Evolutionary conservation across 2,113 vertebrate species (phyloP).

Genomic region (Grammomys dolichurus): DNA sequence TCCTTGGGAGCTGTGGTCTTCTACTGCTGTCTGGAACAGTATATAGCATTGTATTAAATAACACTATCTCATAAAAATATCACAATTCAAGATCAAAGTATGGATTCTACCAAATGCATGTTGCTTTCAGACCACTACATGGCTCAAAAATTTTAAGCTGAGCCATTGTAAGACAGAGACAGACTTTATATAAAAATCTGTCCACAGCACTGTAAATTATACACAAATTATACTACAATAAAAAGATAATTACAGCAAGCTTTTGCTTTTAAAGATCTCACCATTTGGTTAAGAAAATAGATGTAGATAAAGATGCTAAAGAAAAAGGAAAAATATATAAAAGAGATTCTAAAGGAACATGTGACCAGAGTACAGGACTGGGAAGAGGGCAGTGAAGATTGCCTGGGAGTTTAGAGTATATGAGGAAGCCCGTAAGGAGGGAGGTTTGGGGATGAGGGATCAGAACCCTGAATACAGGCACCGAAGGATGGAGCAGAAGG

Average conservation of each 20-base stretch:
- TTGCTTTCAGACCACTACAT: background rate
- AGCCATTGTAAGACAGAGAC: background rate
- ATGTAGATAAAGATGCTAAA: background rate
- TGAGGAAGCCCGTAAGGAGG: background rate
- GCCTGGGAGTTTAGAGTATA: background rate
- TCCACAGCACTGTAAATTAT: background rate
- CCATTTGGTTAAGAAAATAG: slow-evolving; percentile 33
- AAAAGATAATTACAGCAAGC: slow-evolving; percentile 16
- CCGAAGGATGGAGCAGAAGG: background rate
- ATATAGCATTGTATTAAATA: background rate
- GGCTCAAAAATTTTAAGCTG: background rate
- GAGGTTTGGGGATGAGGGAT: background rate
- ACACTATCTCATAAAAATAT: background rate
- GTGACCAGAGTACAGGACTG: background rate
- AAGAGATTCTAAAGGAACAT: background rate
- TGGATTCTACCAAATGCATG: background rate
- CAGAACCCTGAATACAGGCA: background rate
- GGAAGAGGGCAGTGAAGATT: background rate
- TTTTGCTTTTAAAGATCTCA: slow-evolving; percentile 49
- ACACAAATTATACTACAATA: slow-evolving; percentile 28
- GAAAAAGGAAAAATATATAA: background rate
- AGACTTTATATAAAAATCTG: background rate
- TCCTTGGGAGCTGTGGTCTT: background rate
- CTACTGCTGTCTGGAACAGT: background rate
- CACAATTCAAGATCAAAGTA: background rate